Evolutionary conservation across 2,797 vertebrate species (phyloP).

Genomic region (Semaprochilodus insignis): DNA sequence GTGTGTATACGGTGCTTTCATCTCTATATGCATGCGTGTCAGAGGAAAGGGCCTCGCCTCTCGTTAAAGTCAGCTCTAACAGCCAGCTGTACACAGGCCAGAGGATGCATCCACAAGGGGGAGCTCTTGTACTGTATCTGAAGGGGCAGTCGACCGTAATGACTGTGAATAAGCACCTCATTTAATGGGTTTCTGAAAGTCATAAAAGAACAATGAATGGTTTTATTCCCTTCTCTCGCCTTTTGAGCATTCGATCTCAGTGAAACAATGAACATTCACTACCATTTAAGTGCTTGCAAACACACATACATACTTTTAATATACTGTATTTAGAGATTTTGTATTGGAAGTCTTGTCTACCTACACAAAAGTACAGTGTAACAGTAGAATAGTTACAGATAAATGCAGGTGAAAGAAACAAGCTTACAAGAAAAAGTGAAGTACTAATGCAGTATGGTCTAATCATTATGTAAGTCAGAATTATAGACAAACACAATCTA

Average conservation of each 20-base stretch:
- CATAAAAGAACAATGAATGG: not conserved
- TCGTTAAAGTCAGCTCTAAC: not conserved
- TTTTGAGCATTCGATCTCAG: not conserved
- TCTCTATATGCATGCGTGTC: not conserved
- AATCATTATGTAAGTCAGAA: too few relatives aligned
- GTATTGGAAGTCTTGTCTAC: too few relatives aligned
- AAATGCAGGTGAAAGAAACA: too few relatives aligned
- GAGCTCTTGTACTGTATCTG: conserved; percentile 23
- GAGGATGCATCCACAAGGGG: conserved; percentile 36
- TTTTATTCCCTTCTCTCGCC: not conserved
- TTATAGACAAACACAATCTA: too few relatives aligned
- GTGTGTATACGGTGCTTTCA: not conserved
- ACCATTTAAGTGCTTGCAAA: not conserved
- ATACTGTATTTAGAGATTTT: too few relatives aligned
- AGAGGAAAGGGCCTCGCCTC: conserved; percentile 2
- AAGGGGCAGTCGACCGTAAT: not conserved
- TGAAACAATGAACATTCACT: too few relatives aligned
- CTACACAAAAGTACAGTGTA: too few relatives aligned
- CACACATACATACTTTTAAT: not conserved
- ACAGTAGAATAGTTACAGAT: too few relatives aligned
- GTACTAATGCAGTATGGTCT: too few relatives aligned
- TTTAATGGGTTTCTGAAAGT: not conserved
- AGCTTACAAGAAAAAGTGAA: too few relatives aligned
- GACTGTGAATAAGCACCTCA: not conserved
- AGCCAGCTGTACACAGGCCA: too few relatives aligned